These are phyloP conservation scores for Mythimna lalbum DNA, from an alignment of 2,888 invertebrate genomes.

Conservation along the genomic window DNA sequence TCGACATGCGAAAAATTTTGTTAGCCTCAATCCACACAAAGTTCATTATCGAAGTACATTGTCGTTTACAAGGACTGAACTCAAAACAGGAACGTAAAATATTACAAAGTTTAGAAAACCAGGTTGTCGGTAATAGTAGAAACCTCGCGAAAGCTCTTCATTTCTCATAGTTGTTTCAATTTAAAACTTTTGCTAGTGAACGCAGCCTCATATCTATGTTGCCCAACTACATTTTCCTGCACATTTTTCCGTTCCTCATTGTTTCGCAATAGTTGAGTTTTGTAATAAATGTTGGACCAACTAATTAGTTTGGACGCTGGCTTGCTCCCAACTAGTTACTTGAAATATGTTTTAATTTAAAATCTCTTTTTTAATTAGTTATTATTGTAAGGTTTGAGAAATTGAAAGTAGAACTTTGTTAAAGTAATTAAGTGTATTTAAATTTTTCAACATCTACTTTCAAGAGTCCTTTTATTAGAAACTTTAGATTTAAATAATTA, in stretches of 20 bases:
- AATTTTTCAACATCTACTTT: slow-evolving; percentile 13
- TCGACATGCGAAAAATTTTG: not conserved
- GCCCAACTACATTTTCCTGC: slow-evolving; percentile 4
- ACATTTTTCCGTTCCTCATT: slow-evolving; percentile 36
- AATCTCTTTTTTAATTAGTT: slow-evolving; percentile 2
- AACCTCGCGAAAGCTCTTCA: slow-evolving; percentile 15
- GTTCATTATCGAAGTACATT: not conserved
- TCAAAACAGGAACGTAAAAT: not conserved
- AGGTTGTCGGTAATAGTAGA: not conserved
- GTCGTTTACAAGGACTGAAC: not conserved
- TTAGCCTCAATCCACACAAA: not conserved
- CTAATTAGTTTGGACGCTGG: slow-evolving; percentile 34
- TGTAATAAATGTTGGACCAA: slow-evolving; percentile 37
- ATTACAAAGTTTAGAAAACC: slow-evolving; percentile 11
- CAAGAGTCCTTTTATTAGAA: not conserved
- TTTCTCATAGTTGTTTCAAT: slow-evolving; percentile 28
- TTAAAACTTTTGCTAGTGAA: slow-evolving; percentile 27
- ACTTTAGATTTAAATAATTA: not conserved
- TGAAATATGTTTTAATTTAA: slow-evolving; percentile 27
- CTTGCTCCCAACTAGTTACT: slow-evolving; percentile 8
- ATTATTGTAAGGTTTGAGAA: not conserved
- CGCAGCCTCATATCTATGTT: slow-evolving; percentile 16
- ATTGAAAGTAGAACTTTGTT: not conserved
- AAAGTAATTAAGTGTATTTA: not conserved
- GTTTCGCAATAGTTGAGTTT: slow-evolving; percentile 31